Conservation (phyloP, 2,797 vertebrate genomes). For the Eulemur albifrons region DNA sequence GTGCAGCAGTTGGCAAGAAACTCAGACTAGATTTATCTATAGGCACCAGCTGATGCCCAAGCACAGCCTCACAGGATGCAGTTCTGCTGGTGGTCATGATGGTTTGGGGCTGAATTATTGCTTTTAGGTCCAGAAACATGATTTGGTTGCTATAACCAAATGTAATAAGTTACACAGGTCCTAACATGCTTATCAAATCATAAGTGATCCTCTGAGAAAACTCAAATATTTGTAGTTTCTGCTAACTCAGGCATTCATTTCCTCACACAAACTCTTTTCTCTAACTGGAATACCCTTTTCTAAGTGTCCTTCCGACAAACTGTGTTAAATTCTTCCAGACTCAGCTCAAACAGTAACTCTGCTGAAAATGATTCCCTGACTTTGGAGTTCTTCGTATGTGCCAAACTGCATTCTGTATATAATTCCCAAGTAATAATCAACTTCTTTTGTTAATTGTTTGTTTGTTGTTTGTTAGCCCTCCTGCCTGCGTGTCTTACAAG, state of each 20-base stretch:
- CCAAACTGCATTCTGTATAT: background rate
- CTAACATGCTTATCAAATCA: conserved; percentile 44
- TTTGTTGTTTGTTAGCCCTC: background rate
- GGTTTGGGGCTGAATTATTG: background rate
- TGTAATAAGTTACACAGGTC: conserved; percentile 8
- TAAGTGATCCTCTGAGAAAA: conserved; percentile 27
- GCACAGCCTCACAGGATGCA: background rate
- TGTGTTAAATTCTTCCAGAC: background rate
- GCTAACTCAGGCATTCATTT: background rate
- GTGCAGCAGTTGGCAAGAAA: background rate
- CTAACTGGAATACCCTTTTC: background rate
- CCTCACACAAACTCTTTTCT: conserved; percentile 5
- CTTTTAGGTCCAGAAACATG: background rate
- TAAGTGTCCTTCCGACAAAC: background rate
- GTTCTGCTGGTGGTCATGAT: background rate
- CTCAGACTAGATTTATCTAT: background rate
- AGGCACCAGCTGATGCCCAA: background rate
- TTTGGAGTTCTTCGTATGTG: background rate
- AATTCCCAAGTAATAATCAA: background rate
- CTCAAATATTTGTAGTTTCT: conserved; percentile 44
- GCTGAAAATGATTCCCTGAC: background rate
- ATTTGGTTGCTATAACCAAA: conserved; percentile 30
- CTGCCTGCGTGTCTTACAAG: background rate
- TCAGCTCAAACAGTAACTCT: background rate
- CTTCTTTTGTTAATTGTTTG: background rate